A percentile compares a stretch with the other conserved stretches of the same genome.
phyloP scores from a whole-genome alignment of 2,888 invertebrate genomes.

The Acrocyrtus sp. region DNA sequence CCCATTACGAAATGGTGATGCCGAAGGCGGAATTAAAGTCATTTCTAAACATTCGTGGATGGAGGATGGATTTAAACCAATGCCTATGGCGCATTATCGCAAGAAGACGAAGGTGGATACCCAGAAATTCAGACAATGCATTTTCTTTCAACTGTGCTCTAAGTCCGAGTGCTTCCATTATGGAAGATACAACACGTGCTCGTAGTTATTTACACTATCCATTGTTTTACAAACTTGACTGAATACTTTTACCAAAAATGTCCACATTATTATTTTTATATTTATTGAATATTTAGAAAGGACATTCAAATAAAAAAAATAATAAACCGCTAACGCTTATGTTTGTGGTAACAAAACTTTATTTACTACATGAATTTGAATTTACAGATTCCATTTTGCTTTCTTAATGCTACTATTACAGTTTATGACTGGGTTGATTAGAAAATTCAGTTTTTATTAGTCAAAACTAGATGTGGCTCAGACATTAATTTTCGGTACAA shows the following conservation, averaged over 20 bases:
- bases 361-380: too few species aligned
- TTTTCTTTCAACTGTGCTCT: slow-evolving; percentile 45
- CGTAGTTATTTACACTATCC: neutral
- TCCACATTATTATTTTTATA: too few species aligned
- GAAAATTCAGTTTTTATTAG: slow-evolving; percentile 21
- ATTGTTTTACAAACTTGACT: too few species aligned
- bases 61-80: slow-evolving; percentile 25
- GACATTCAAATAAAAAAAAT: too few species aligned
- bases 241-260: too few species aligned
- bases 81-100: slow-evolving; percentile 17
- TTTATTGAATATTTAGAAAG: too few species aligned
- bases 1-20: neutral
- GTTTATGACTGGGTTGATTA: neutral
- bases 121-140: slow-evolving; percentile 47
- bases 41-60: slow-evolving; percentile 19
- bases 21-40: neutral
- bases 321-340: neutral
- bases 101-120: slow-evolving; percentile 43
- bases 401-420: too few species aligned
- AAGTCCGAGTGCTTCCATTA: slow-evolving; percentile 53
- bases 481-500: slow-evolving; percentile 77
- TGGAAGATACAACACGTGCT: slow-evolving; percentile 34
- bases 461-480: slow-evolving; percentile 35
- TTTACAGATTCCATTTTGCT: too few species aligned
- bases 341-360: too few species aligned